Percentiles rank a stretch among this genome's conserved stretches.
phyloP scores from a whole-genome alignment of 1,140 invertebrate genomes.

The Drosophila pseudoobscura region DNA sequence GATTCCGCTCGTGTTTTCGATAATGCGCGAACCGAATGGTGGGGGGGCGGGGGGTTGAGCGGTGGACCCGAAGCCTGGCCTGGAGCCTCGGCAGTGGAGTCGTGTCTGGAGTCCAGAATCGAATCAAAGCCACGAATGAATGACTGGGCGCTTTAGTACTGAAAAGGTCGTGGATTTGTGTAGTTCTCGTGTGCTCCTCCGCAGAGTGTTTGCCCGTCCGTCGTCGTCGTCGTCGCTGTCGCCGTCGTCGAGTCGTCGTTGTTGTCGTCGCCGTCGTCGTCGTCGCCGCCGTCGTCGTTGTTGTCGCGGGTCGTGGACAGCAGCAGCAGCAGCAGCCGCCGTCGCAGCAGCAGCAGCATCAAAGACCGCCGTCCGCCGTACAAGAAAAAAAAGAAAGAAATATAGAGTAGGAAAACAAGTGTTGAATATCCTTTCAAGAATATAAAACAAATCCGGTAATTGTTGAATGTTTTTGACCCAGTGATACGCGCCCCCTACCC shows the following conservation, averaged over 20 bases:
- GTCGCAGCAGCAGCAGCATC: conserved; percentile 21
- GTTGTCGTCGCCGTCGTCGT: conserved; percentile 12
- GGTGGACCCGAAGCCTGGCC: too few species aligned
- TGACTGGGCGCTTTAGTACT: conserved; percentile 78
- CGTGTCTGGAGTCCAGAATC: conserved; percentile 13
- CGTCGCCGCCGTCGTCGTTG: conserved; percentile 21
- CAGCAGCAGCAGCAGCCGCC: conserved; percentile 24
- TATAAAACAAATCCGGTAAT: too few species aligned
- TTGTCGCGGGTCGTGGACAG: background rate
- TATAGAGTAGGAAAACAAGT: conserved; percentile 1
- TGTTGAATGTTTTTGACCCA: too few species aligned
- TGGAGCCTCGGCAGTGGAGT: too few species aligned
- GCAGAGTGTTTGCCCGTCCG: conserved; percentile 22
- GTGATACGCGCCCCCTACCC: too few species aligned
- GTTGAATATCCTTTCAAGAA: background rate
- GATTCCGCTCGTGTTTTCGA: conserved; percentile 50
- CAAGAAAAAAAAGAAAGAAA: background rate
- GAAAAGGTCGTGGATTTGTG: conserved; percentile 83
- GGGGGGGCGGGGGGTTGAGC: conserved; percentile 2
- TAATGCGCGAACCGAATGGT: conserved; percentile 39
- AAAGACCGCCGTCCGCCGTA: conserved; percentile 1
- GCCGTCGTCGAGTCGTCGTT: conserved; percentile 21
- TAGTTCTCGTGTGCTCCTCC: conserved; percentile 62
- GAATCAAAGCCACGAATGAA: conserved; percentile 63
- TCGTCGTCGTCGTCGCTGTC: conserved; percentile 26